Evolutionary conservation across 2,113 vertebrate genomes (phyloP).

Genomic region (Hepsetus odoe): DNA sequence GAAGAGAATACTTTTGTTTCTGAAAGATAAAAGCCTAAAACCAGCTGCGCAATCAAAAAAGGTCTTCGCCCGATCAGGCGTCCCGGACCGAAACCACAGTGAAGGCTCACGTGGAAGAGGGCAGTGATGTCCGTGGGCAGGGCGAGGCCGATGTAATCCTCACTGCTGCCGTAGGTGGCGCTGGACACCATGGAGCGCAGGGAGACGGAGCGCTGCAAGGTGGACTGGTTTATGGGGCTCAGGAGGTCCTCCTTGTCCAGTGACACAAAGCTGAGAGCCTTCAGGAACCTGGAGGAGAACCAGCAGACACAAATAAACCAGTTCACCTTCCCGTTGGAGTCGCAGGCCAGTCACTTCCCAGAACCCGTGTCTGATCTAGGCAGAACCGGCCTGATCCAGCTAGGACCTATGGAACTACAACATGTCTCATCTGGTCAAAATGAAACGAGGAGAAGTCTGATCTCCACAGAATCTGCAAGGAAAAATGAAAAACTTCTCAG

Average conservation of each 20-base stretch:
- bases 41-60: too few species aligned
- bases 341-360: too few species aligned
- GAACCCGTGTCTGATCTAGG: not conserved
- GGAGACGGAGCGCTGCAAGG: slow-evolving; percentile 84
- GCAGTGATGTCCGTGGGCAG: slow-evolving; percentile 84
- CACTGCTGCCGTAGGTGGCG: slow-evolving; percentile 79
- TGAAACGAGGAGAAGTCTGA: not conserved
- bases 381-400: not conserved
- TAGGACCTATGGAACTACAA: not conserved
- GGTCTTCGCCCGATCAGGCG: too few species aligned
- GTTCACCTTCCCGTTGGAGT: too few species aligned
- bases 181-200: slow-evolving; percentile 87
- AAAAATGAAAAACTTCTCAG: not conserved
- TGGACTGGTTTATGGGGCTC: slow-evolving; percentile 87
- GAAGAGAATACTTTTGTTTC: not conserved
- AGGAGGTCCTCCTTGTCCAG: slow-evolving; percentile 88
- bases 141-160: slow-evolving; percentile 86
- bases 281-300: slow-evolving; percentile 78
- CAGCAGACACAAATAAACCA: not conserved
- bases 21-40: not conserved
- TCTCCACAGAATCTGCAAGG: not conserved
- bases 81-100: not conserved
- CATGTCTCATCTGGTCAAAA: not conserved
- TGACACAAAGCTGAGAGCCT: slow-evolving; percentile 86
- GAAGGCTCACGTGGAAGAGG: slow-evolving; percentile 81